Evolutionary conservation across 2,113 vertebrate genomes (phyloP), one percentile per base, ranked within the genome.

Genomic region (Crotalus viridis): DNA sequence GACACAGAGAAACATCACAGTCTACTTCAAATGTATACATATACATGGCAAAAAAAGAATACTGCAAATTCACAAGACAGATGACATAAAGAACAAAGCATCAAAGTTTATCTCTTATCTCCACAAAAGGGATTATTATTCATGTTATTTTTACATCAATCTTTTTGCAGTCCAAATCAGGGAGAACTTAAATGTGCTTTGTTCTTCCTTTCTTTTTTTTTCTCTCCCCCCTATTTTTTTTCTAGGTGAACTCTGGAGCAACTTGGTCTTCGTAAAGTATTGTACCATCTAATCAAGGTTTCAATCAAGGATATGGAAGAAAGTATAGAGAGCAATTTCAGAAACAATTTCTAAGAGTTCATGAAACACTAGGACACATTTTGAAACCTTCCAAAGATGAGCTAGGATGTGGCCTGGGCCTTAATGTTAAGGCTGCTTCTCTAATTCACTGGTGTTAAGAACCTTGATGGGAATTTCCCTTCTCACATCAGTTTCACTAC

Each of bases 311-410:
- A 26, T 89, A 59, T 69, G 33, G 46, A 55, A 6, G 43, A 85
- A 85, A 85, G 88, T 90, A 86, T 26, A 2, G 10, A 86, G 85
- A 91, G 43, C 64, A 24, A 89, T 89, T 92, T 91, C 55, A 89
- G 61, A 85, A 91, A 48, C 93, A 88, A 85, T 91, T 74, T 57
- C 13, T 74, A 92, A 28, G 52, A 81, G 52, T 57, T 64, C 26
- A 46, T 46, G 39, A 88, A 91, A 91, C 10, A 81, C 43, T 88
- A 1, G 69, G 89, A 0, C 51, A 56, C 51, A 2, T 88, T 91
- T 48, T 57, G 10, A 48, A 74, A 26, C 1, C 46, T 12, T 88
- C 48, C 10, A 64, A 74, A 1, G 55, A 2, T 61, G 43, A 74
- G 55, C 6, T 10, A 17, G 19, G 9, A 21, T 28, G 39, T 19